Base-by-base conservation (phyloP, 2,888 invertebrate species). In the Papilio gigon region DNA sequence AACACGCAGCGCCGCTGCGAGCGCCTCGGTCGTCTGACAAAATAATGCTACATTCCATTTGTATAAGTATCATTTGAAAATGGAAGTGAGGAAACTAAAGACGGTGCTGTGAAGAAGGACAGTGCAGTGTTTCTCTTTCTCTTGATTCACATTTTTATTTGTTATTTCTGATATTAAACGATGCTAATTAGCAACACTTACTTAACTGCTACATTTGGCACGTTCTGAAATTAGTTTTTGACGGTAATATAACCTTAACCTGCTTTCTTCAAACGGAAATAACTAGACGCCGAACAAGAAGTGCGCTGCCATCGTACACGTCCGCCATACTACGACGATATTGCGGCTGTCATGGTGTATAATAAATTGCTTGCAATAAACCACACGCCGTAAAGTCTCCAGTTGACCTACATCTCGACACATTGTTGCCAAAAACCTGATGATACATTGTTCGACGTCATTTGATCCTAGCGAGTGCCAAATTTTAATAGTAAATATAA, bases 361-460 rank as follows among this genome's bases (percentile, higher is more conserved):
- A 63, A 68, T 58, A 68, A 53, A 67, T 67, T 67, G 35, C 44
- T 58, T 37, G 64, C 64, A 64, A 68, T 68, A 68, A 64, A 68
- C 20, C 17, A 58, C 42, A 27, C 27, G 35, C 64, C 11, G 47
- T 63, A 58, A 68, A 59, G 30, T 20, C 63, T 60, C 40, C 50
- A 14, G 30, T 30, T 59, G 68, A 64, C 68, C 64, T 47, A 63
- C 20, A 68, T 63, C 25, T 22, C n/a, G 30, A 25, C 44, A 63
- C 35, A 35, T 9, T 63, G 58, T 68, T 58, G 67, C 58, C 44
- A 58, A 63, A 63, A 68, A 68, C 30, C 40, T 68, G 59, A 63
- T 68, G 63, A 64, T 64, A 64, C 59, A 64, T 64, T 33, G 68
- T 50, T 47, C 11, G 17, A 17, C 22, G 59, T 30, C 62, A 63